Evolutionary conservation across 2,113 vertebrate genomes (phyloP), one percentile per base, ranked within the genome.

Genomic region (Prinia subflava): DNA sequence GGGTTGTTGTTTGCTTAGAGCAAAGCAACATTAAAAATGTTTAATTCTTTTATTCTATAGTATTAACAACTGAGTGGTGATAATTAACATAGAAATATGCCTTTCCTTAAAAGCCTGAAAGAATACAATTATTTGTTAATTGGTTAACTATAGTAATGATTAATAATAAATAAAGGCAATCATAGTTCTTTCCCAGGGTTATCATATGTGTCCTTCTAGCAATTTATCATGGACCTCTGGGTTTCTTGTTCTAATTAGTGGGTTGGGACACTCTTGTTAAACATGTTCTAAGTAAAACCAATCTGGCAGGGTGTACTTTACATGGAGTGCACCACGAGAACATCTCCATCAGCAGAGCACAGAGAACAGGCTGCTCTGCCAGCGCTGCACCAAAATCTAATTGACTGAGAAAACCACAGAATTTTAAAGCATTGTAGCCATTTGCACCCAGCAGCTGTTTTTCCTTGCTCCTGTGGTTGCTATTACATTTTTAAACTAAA

Each of bases 151-250:
- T 77, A 68, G 39, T 65, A 86, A 88, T 60, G 44, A 95, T 96
- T 86, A 95, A 96, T 96, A 96, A 94, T 96, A 96, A 95, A 96
- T 95, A 95, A 95, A 74, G 62, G 20, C 47, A 94, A 50, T 81
- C 22, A 60, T 84, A 92, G 91, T 94, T 96, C 62, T 93, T 91
- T 94, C 63, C 52, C 75, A 64, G 24, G 42, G 71, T 76, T 91
- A 88, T 39, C 49, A 6, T 67, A 47, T 67, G 73, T 91, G 62
- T 88, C 49, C 90, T 94, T 91, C 78, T 37, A 74, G 85, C 91
- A 87, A 64, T 94, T 94, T 83, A 41, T 83, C 92, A 84, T 30
- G 55, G 65, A 96, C 65, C n/a, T 89, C 57, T 94, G 83, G 62
- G 79, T 96, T 82, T 84, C 55, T 90, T 88, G 35, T 68, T 90